A percentile compares a stretch with the other conserved stretches of the same genome.
phyloP scores from a whole-genome alignment of 2,113 vertebrate genomes.

The Lepisosteus oculatus region DNA sequence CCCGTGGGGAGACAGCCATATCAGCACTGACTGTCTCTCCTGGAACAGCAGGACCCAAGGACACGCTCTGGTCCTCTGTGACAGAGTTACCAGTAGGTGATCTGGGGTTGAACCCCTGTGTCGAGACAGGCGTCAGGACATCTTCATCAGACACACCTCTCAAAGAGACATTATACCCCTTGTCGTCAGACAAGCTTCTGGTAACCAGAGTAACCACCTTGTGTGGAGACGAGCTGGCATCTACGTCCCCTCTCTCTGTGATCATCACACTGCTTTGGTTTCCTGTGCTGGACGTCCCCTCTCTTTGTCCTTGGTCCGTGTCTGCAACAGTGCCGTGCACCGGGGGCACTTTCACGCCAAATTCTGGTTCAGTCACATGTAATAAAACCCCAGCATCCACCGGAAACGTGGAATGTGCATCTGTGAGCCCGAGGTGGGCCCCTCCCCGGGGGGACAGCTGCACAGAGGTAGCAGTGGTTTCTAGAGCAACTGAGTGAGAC shows the following conservation, averaged over 20 bases:
- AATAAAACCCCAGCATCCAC: too few relatives aligned
- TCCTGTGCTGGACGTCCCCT: neutral
- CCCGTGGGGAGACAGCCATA: neutral
- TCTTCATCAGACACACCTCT: neutral
- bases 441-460: too few relatives aligned
- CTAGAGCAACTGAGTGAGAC: too few relatives aligned
- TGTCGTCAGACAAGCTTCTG: neutral
- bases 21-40: neutral
- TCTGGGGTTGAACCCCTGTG: neutral
- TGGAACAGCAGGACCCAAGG: neutral
- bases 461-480: too few relatives aligned
- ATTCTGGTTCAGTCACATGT: neutral
- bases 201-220: neutral
- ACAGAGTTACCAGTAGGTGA: neutral
- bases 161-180: neutral
- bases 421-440: too few relatives aligned
- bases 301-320: neutral
- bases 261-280: neutral
- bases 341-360: neutral
- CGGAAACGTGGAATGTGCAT: too few relatives aligned
- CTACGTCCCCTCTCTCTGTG: neutral
- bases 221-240: neutral
- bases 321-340: neutral
- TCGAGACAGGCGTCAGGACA: neutral
- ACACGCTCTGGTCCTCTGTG: neutral